Conservation (phyloP, 2,113 vertebrate genomes). For the Neogobius melanostomus region DNA sequence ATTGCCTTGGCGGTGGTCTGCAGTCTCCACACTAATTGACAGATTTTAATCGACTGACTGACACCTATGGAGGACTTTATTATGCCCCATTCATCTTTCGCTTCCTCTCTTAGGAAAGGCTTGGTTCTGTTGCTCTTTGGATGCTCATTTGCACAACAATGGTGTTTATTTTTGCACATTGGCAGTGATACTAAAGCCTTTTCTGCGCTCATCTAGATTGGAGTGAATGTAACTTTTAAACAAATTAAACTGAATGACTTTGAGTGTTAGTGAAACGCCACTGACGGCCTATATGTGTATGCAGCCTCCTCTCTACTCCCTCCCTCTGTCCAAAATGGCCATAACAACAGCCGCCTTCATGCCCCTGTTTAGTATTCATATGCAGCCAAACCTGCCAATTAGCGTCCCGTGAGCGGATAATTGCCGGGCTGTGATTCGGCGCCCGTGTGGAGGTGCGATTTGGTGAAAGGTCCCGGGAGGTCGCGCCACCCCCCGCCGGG, state of each 20-base stretch:
- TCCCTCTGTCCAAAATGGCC: constrained; percentile 21
- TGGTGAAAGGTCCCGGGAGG: constrained; percentile 56
- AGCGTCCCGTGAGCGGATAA: constrained; percentile 57
- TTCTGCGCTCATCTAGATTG: not conserved
- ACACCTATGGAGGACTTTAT: not conserved
- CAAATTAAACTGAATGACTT: not conserved
- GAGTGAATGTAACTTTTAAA: not conserved
- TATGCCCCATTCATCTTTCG: not conserved
- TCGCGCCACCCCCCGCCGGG: constrained; percentile 69
- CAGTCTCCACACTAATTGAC: not conserved
- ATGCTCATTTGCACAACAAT: not conserved
- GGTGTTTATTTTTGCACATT: not conserved
- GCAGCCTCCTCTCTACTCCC: constrained; percentile 17
- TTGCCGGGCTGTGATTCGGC: constrained; percentile 36
- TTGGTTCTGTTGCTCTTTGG: not conserved
- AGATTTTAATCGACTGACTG: not conserved
- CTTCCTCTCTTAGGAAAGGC: not conserved
- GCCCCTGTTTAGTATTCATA: constrained; percentile 59
- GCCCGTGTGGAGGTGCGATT: constrained; percentile 64
- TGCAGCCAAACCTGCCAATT: constrained; percentile 66
- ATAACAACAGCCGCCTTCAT: constrained; percentile 61
- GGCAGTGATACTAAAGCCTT: constrained; percentile 2
- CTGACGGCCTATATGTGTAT: not conserved
- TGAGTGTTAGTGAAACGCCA: not conserved
- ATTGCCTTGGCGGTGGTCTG: not conserved